Percentiles rank a stretch among this genome's conserved stretches.
Conservation (phyloP, 37 sponge, comb jelly and placozoan genomes). For the Cliona cf. orientalis region DNA sequence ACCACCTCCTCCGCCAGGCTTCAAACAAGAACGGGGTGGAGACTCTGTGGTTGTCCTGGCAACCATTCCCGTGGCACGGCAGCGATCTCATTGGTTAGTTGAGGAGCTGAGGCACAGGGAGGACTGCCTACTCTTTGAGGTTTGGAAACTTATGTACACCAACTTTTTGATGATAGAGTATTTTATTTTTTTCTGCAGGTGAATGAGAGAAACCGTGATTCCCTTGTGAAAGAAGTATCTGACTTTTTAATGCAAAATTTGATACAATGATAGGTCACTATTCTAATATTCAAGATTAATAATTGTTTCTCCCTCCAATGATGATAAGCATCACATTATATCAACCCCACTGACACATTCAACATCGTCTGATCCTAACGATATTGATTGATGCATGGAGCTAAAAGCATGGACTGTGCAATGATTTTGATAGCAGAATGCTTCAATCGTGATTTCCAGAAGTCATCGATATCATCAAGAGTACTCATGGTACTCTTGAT, state of each 20-base stretch:
- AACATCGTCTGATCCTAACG: too few relatives aligned
- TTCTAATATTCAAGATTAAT: background rate
- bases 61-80: conserved; percentile 46
- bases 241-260: conserved; percentile 26
- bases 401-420: too few relatives aligned
- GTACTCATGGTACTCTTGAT: too few relatives aligned
- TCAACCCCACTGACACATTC: too few relatives aligned
- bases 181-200: conserved; percentile 26
- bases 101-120: conserved; percentile 34
- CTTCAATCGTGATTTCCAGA: too few relatives aligned
- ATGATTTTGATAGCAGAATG: too few relatives aligned
- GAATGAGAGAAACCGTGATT: conserved; percentile 52
- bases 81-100: conserved; percentile 49
- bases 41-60: conserved; percentile 29
- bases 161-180: background rate
- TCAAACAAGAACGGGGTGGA: background rate
- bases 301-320: background rate
- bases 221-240: conserved; percentile 27
- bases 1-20: background rate
- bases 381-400: too few relatives aligned
- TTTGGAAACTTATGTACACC: background rate
- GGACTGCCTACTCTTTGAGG: conserved; percentile 51
- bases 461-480: too few relatives aligned
- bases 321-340: too few relatives aligned
- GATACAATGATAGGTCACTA: background rate